Evolutionary conservation across 2,888 invertebrate species (phyloP).

Genomic region (Phyllotreta striolata): DNA sequence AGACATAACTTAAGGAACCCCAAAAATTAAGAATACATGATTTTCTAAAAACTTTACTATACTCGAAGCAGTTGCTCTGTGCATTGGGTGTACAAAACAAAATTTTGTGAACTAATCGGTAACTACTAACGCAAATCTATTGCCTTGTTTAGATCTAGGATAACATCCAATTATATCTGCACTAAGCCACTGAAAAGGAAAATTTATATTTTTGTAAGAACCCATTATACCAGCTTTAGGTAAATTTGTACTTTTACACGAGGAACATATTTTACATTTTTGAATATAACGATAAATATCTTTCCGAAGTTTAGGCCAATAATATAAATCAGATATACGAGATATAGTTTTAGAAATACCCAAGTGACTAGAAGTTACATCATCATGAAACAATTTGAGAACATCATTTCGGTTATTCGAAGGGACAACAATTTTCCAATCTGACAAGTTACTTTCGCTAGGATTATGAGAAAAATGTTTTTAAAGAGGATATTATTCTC

Average conservation of each 20-base stretch:
- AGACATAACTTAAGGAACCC: slow-evolving; percentile 30
- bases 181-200: slow-evolving; percentile 35
- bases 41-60: slow-evolving; percentile 27
- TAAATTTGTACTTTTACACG: slow-evolving; percentile 35
- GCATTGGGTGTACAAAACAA: slow-evolving; percentile 12
- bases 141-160: slow-evolving; percentile 34
- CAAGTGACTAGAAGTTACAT: slow-evolving; percentile 36
- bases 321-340: slow-evolving; percentile 40
- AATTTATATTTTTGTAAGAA: slow-evolving; percentile 25
- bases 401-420: too few species aligned
- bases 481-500: slow-evolving; percentile 38
- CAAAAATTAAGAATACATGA: slow-evolving; percentile 33
- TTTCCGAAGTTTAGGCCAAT: slow-evolving; percentile 31
- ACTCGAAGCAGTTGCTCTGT: slow-evolving; percentile 8
- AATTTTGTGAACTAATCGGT: slow-evolving; percentile 35
- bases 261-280: slow-evolving; percentile 36
- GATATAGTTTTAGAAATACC: slow-evolving; percentile 42
- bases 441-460: slow-evolving; percentile 24
- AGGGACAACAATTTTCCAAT: slow-evolving; percentile 45
- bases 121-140: slow-evolving; percentile 35
- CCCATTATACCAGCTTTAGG: slow-evolving; percentile 38
- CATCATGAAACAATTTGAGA: slow-evolving; percentile 36
- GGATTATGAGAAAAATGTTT: slow-evolving; percentile 34
- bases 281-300: slow-evolving; percentile 30
- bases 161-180: slow-evolving; percentile 40